Conservation (phyloP, 35 echinoderm and acorn worm genomes). For the Amphiura filiformis region DNA sequence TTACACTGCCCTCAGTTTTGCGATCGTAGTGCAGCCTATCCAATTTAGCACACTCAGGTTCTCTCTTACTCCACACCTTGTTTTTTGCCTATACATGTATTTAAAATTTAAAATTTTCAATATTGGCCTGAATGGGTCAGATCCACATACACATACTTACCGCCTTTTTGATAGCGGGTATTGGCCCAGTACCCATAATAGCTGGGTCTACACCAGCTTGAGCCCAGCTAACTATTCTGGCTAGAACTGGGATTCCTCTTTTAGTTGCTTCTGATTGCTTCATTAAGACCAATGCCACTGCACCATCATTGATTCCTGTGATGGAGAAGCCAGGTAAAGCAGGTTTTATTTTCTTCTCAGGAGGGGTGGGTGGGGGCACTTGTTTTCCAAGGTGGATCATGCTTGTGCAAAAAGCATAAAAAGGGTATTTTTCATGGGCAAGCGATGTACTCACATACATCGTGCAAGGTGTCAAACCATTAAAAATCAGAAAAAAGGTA, state of each 20-base stretch:
- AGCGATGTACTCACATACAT: no score
- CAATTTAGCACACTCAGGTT: no score
- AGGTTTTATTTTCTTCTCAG: neutral
- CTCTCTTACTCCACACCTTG: no score
- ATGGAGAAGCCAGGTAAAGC: neutral
- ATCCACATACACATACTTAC: neutral
- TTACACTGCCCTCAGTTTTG: no score
- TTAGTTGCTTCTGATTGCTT: constrained; percentile 52
- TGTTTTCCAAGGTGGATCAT: neutral
- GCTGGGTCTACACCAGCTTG: constrained; percentile 93
- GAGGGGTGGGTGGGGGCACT: neutral
- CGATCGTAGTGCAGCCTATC: no score
- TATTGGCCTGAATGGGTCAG: neutral
- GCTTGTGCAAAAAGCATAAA: no score
- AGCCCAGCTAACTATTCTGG: constrained; percentile 65
- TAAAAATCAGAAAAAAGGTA: no score
- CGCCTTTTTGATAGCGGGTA: constrained; percentile 90
- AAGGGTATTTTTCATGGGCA: no score
- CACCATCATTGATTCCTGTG: constrained; percentile 94
- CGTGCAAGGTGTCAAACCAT: no score
- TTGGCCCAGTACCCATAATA: constrained; percentile 94
- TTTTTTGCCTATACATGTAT: no score
- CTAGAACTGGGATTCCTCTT: constrained; percentile 56
- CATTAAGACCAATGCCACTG: constrained; percentile 70
- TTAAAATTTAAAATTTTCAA: no score